phyloP scores from a whole-genome alignment of 2,888 invertebrate genomes.

The Didymodactylos carnosus region DNA sequence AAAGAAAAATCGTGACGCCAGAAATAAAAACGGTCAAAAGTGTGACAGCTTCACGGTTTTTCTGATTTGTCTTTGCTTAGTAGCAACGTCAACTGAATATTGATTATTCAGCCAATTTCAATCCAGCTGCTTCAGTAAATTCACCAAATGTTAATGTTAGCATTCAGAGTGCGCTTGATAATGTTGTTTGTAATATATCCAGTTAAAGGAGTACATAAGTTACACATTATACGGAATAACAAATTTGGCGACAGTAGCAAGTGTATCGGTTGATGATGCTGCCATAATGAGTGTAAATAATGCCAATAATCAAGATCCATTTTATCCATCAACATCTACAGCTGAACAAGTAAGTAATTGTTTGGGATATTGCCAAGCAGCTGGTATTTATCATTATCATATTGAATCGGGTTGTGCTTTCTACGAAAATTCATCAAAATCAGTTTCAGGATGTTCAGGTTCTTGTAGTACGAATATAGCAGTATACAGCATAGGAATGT shows the following conservation, averaged over 20 bases:
- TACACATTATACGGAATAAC: neutral
- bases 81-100: no score
- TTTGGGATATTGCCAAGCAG: neutral
- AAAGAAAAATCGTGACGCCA: no score
- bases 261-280: neutral
- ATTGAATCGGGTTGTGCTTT: neutral
- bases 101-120: neutral
- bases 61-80: no score
- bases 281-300: neutral
- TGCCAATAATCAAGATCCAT: neutral
- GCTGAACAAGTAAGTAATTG: neutral
- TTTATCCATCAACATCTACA: neutral
- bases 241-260: neutral
- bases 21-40: no score
- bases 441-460: neutral
- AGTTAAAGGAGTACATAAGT: neutral
- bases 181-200: neutral
- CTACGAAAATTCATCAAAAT: neutral
- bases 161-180: neutral
- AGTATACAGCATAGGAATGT: neutral
- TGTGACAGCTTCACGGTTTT: no score
- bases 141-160: neutral
- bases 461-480: neutral
- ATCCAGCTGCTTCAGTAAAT: neutral
- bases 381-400: neutral